These are phyloP conservation scores for Eucidaris tribuloides DNA, from an alignment of 35 echinoderm and acorn worm species.

Conservation along the genomic window DNA sequence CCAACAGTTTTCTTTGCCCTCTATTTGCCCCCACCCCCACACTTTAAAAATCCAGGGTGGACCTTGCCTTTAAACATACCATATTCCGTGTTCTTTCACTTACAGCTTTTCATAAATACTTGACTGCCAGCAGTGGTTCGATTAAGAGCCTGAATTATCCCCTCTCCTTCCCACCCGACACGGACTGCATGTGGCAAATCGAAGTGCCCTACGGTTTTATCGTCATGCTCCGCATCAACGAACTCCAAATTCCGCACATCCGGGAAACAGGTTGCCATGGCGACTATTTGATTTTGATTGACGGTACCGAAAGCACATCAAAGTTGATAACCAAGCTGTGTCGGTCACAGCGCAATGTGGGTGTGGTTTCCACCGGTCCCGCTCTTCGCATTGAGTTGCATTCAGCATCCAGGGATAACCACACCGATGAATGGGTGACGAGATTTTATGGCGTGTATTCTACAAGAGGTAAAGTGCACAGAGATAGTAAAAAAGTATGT, in stretches of 20 bases:
- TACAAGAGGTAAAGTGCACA: constrained; percentile 55
- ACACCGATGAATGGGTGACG: neutral
- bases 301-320: constrained; percentile 61
- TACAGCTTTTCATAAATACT: constrained; percentile 31
- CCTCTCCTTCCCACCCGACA: constrained; percentile 43
- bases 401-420: constrained; percentile 1
- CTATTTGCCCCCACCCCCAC: neutral
- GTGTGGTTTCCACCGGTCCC: constrained; percentile 55
- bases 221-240: constrained; percentile 48
- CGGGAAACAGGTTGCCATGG: constrained; percentile 62
- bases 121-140: constrained; percentile 42
- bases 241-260: constrained; percentile 49
- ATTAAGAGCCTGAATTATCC: constrained; percentile 68
- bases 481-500: too few species aligned
- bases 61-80: too few species aligned
- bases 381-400: constrained; percentile 71
- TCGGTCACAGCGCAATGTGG: constrained; percentile 59
- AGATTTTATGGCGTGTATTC: constrained; percentile 52
- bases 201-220: constrained; percentile 51
- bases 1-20: too few species aligned
- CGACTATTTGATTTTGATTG: constrained; percentile 66
- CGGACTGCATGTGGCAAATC: constrained; percentile 71
- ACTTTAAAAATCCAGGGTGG: neutral
- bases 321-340: constrained; percentile 83
- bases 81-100: neutral